Evolutionary conservation across 2,888 invertebrate species (phyloP).

Genomic region (Spodoptera exigua): DNA sequence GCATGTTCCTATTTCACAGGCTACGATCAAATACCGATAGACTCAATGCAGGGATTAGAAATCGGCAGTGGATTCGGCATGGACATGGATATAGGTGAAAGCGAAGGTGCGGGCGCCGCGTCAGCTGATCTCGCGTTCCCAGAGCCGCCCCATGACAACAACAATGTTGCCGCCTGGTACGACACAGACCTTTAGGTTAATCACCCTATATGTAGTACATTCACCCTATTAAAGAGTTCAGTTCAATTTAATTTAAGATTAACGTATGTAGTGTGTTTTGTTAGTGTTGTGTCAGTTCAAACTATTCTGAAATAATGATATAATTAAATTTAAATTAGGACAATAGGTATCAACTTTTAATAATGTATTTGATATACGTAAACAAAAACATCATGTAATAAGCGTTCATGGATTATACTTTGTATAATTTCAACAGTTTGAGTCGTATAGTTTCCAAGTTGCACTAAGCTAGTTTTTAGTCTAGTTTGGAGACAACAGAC

Average conservation of each 20-base stretch:
- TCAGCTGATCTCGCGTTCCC: conserved; percentile 95
- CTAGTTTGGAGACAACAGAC: conserved; percentile 62
- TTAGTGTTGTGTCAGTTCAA: conserved; percentile 55
- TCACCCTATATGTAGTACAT: conserved; percentile 16
- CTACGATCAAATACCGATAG: conserved; percentile 99
- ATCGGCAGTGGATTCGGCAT: conserved; percentile 96
- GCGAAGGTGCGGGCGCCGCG: conserved; percentile 93
- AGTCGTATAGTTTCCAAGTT: conserved; percentile 64
- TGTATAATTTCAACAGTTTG: conserved; percentile 39
- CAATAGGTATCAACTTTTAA: conserved; percentile 8
- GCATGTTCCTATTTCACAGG: conserved; percentile 87
- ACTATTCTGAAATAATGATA: conserved; percentile 25
- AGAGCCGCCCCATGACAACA: conserved; percentile 96
- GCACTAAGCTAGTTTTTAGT: conserved; percentile 73
- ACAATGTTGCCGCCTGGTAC: conserved; percentile 98
- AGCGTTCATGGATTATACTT: conserved; percentile 39
- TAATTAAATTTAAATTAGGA: conserved; percentile 28
- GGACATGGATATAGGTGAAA: conserved; percentile 97
- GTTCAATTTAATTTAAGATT: conserved; percentile 47
- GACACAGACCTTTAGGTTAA: conserved; percentile 96
- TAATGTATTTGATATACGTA: conserved; percentile 23
- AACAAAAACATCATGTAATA: conserved; percentile 18
- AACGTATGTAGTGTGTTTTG: conserved; percentile 47
- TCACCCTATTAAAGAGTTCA: conserved; percentile 38
- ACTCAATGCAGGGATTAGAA: conserved; percentile 98